Base-by-base conservation (phyloP, 1,140 invertebrate genomes). In the Drosophila tristis region DNA sequence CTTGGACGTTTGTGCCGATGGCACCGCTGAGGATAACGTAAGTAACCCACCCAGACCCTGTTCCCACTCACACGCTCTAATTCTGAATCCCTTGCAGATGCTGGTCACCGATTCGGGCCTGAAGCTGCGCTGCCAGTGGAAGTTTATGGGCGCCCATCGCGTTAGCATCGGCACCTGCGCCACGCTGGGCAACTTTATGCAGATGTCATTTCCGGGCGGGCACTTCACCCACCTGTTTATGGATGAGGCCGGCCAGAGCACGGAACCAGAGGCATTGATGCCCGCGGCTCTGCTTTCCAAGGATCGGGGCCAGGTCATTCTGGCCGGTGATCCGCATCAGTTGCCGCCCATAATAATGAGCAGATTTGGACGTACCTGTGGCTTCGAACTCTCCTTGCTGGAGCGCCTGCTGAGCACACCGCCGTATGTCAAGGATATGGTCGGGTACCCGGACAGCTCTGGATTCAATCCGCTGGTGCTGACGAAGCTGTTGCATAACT, bases 281-380 rank as follows among this genome's bases (percentile, higher is more conserved):
- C 95, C 97, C 1, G 90, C 97, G 31, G 92, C 93, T 57, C 91
- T 94, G 61, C 79, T 92, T 25, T 75, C 92, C 26, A 93, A 93
- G 66, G 74, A 93, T 9, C 86, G 92, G 68, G 94, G 95, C 2
- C 96, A 96, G 92, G 94, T 97, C 6, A 93, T 98, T 64, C 92
- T 99, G 4, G 96, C 97, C 67, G 98, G 98, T 6, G 98, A 99
- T 94, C 98, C 97, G 13, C 93, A 96, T 90, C 98, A 99, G 92
- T 93, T 99, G 31, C 98, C 97, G 0, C 97, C 98, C 6, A 94
- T 98, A 7, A 92, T 98, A 6, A 92, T 94, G 59, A 97, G 96
- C 39, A 93, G 92, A 48, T 92, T 94, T 58, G 95, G 96, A 0
- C 85, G 80, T 16, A 90, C 93, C 6, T 95, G 93, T 84, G 96